Evolutionary conservation across 2,888 invertebrate species (phyloP).

Genomic region (Caradrina clavipalpis): DNA sequence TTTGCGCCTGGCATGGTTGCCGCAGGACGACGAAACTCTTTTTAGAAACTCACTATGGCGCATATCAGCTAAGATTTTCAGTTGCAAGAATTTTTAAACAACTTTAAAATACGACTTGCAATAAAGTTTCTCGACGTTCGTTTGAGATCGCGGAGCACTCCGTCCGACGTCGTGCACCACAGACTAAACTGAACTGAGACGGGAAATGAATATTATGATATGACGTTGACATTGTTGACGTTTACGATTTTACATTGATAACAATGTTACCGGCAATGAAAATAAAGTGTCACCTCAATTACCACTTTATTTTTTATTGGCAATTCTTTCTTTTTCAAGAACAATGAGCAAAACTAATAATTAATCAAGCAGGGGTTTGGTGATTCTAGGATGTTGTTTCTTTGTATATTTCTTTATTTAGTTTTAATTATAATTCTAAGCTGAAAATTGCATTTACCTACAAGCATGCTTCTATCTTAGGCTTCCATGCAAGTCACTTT

Average conservation of each 20-base stretch:
- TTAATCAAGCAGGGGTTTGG: no score
- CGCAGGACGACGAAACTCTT: conserved; percentile 66
- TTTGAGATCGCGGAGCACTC: conserved; percentile 1
- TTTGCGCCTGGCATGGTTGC: conserved; percentile 83
- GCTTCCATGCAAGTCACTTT: no score
- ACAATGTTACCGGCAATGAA: conserved; percentile 25
- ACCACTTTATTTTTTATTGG: no score
- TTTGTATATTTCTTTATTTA: not conserved
- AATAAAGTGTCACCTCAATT: not conserved
- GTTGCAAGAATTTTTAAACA: conserved; percentile 44
- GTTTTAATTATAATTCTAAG: no score
- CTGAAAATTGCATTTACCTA: no score
- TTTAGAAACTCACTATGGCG: conserved; percentile 69
- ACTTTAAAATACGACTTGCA: conserved; percentile 46
- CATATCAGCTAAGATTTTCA: conserved; percentile 76
- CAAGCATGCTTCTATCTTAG: no score
- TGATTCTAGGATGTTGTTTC: not conserved
- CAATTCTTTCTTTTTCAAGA: not conserved
- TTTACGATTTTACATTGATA: conserved; percentile 27
- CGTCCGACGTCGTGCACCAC: conserved; percentile 26
- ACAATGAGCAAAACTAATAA: not conserved
- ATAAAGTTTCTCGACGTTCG: conserved; percentile 45
- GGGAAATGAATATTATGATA: not conserved
- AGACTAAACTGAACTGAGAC: conserved; percentile 22
- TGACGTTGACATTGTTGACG: conserved; percentile 24